Evolutionary conservation across 2,797 vertebrate genomes (phyloP).

Genomic region (Morelia viridis): DNA sequence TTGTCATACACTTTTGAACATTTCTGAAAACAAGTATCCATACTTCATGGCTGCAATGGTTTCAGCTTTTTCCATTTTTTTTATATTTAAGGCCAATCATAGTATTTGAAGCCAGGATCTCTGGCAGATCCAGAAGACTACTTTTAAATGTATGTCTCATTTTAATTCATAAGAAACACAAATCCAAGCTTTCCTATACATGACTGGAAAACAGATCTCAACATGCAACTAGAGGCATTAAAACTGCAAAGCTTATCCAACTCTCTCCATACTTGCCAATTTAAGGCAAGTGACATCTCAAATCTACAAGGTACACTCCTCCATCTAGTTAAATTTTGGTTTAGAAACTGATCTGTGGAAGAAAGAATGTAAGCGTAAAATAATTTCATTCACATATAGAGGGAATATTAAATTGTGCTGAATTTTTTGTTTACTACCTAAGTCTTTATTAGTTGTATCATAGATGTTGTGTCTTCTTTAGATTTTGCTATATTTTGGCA

Average conservation of each 20-base stretch:
- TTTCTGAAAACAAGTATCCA: not conserved
- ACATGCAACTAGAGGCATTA: not conserved
- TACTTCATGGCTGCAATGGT: not conserved
- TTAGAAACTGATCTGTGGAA: not conserved
- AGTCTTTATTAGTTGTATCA: not conserved
- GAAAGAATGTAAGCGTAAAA: not conserved
- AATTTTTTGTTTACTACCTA: not conserved
- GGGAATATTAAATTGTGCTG: not conserved
- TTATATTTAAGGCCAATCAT: not conserved
- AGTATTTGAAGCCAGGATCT: not conserved
- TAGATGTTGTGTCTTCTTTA: not conserved
- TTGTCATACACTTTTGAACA: not conserved
- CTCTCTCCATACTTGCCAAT: not conserved
- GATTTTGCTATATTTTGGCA: not conserved
- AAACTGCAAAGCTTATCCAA: not conserved
- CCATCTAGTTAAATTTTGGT: not conserved
- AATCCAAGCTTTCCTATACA: not conserved
- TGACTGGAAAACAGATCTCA: not conserved
- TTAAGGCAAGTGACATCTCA: not conserved
- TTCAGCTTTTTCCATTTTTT: not conserved
- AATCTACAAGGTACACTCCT: not conserved
- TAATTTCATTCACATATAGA: not conserved
- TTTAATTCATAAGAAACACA: not conserved
- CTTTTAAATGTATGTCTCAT: not conserved
- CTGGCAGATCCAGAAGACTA: not conserved